phyloP scores from a whole-genome alignment of 2,888 invertebrate species.

The Ennomos quercinarius region DNA sequence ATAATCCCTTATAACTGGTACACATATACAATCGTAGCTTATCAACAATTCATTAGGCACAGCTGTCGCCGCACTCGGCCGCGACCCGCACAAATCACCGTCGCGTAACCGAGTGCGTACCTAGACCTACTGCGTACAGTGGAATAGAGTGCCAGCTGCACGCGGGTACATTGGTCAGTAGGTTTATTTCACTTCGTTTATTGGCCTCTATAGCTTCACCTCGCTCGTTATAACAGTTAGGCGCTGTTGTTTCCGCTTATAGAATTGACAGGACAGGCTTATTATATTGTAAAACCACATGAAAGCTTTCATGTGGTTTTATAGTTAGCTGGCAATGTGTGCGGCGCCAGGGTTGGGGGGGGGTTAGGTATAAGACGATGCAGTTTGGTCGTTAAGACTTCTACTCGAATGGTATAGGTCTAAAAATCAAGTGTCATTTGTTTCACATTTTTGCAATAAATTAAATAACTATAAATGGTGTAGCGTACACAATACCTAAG shows the following conservation, averaged over 20 bases:
- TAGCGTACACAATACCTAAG: too few species aligned
- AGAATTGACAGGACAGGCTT: too few species aligned
- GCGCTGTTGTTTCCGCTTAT: too few species aligned
- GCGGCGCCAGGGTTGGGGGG: not conserved
- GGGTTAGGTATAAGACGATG: not conserved
- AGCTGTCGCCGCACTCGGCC: not conserved
- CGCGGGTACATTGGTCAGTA: not conserved
- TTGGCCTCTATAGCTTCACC: too few species aligned
- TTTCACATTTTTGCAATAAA: too few species aligned
- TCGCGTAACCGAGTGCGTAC: not conserved
- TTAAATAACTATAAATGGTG: too few species aligned
- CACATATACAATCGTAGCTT: not conserved
- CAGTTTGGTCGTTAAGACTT: not conserved
- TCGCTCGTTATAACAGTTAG: too few species aligned
- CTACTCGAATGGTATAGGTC: not conserved
- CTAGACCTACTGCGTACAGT: too few species aligned
- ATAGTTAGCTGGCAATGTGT: not conserved
- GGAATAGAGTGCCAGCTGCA: too few species aligned
- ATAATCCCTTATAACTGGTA: not conserved
- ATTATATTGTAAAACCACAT: too few species aligned
- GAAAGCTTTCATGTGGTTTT: not conserved
- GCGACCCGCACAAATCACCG: slow-evolving; percentile 4
- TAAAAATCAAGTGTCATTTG: not conserved
- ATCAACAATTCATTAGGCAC: slow-evolving; percentile 6
- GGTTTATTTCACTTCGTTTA: too few species aligned